These are phyloP conservation scores for Ctenicera cuprea DNA, from an alignment of 2,888 invertebrate species.

Conservation along the genomic window DNA sequence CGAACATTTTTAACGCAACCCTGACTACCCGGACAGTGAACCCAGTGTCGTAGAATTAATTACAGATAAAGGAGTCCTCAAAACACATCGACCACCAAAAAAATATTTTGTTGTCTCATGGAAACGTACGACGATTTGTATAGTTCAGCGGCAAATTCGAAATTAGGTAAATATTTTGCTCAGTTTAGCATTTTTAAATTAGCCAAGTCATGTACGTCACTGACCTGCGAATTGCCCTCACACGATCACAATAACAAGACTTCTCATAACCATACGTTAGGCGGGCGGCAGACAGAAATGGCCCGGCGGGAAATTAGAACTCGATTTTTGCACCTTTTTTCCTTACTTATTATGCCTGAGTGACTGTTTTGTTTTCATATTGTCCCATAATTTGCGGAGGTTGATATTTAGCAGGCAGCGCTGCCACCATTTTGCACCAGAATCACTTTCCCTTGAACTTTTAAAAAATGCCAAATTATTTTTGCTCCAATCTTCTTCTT, in stretches of 20 bases:
- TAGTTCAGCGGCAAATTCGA: conserved; percentile 15
- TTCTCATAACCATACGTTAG: conserved; percentile 48
- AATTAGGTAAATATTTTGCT: conserved; percentile 37
- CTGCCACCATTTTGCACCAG: conserved; percentile 35
- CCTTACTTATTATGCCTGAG: conserved; percentile 28
- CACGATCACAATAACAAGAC: conserved; percentile 40
- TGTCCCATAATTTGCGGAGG: conserved; percentile 14
- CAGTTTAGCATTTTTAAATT: conserved; percentile 31
- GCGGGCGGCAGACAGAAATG: conserved; percentile 51
- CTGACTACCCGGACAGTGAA: conserved; percentile 50
- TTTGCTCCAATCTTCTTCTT: neutral
- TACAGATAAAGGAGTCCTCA: conserved; percentile 22
- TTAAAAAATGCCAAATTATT: neutral
- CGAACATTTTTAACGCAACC: conserved; percentile 55
- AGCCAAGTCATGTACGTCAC: conserved; percentile 38
- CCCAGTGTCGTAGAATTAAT: conserved; percentile 47
- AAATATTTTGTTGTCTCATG: conserved; percentile 1
- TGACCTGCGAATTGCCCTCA: conserved; percentile 40
- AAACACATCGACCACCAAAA: conserved; percentile 31
- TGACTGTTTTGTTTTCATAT: conserved; percentile 21
- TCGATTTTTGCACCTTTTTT: conserved; percentile 41
- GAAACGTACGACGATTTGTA: conserved; percentile 21
- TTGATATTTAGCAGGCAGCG: neutral
- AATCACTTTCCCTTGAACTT: neutral
- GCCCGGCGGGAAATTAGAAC: conserved; percentile 50